phyloP scores from a whole-genome alignment of 2,113 vertebrate species.

The Apeltes quadracus region DNA sequence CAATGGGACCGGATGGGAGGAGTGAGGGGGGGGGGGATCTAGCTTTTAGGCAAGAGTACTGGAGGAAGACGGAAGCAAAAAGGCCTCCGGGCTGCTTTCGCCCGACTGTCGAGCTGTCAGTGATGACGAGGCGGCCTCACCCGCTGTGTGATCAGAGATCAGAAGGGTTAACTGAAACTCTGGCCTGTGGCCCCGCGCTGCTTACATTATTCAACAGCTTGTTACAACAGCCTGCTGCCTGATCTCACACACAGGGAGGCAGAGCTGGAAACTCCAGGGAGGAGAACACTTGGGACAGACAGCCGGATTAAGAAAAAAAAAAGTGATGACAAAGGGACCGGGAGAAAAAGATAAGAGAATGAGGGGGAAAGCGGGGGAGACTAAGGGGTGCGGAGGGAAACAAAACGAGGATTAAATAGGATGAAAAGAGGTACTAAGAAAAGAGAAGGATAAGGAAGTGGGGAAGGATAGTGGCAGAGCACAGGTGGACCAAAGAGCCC shows the following conservation, averaged over 20 bases:
- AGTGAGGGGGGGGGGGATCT: not conserved
- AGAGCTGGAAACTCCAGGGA: conserved; percentile 64
- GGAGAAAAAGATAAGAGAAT: conserved; percentile 56
- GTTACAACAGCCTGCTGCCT: conserved; percentile 76
- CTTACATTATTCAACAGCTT: conserved; percentile 81
- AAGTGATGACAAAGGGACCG: conserved; percentile 49
- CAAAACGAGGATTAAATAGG: conserved; percentile 12
- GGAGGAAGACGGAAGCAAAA: conserved; percentile 40
- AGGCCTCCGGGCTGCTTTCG: conserved; percentile 49
- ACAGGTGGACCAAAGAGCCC: conserved; percentile 56
- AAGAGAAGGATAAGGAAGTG: conserved; percentile 73
- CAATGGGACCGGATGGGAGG: conserved; percentile 57
- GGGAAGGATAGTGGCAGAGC: conserved; percentile 59
- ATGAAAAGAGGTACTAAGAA: conserved; percentile 72
- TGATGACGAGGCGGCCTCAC: conserved; percentile 57
- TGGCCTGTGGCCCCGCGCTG: conserved; percentile 67
- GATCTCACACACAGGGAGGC: conserved; percentile 69
- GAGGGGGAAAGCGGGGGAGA: conserved; percentile 19
- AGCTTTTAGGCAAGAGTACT: conserved; percentile 38
- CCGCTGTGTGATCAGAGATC: conserved; percentile 73
- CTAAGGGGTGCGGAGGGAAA: not conserved
- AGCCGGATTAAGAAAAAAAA: conserved; percentile 65
- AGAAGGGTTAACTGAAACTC: conserved; percentile 76
- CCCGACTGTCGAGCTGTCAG: conserved; percentile 62
- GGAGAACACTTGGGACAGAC: conserved; percentile 52